These are phyloP conservation scores for Oryzias dopingdopingensis DNA, from an alignment of 2,797 vertebrate species.

Conservation along the genomic window DNA sequence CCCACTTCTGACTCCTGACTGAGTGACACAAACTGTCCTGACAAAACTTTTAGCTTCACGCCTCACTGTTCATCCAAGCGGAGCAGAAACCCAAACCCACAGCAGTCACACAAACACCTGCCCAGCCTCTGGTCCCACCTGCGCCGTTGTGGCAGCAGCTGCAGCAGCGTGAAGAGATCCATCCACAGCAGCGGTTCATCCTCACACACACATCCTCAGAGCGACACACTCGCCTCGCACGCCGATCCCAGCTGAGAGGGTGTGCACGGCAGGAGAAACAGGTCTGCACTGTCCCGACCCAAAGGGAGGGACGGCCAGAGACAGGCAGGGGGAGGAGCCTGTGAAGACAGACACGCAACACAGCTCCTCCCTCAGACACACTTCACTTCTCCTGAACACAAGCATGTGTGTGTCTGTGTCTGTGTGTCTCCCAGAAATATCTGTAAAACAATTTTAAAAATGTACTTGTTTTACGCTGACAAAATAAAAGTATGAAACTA, in stretches of 20 bases:
- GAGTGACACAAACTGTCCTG: background rate
- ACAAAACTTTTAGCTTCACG: slow-evolving; percentile 19
- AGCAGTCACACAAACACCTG: background rate
- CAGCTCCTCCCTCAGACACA: slow-evolving; percentile 15
- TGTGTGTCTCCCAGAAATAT: no score
- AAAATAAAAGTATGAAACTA: no score
- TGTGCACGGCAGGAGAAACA: slow-evolving; percentile 10
- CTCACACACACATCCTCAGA: slow-evolving; percentile 48
- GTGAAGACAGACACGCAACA: slow-evolving; percentile 5
- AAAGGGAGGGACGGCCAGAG: slow-evolving; percentile 11
- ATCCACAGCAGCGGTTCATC: slow-evolving; percentile 65
- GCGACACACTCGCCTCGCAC: slow-evolving; percentile 9
- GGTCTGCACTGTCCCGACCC: slow-evolving; percentile 41
- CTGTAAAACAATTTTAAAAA: no score
- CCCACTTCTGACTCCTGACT: slow-evolving; percentile 6
- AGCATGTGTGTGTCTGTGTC: background rate
- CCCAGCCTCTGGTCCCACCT: slow-evolving; percentile 43
- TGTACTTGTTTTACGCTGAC: no score
- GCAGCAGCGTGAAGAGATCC: slow-evolving; percentile 37
- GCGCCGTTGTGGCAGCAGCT: slow-evolving; percentile 56
- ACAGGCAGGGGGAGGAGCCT: slow-evolving; percentile 23
- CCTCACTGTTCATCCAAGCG: slow-evolving; percentile 28
- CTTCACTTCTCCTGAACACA: slow-evolving; percentile 31
- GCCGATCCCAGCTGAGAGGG: slow-evolving; percentile 3
- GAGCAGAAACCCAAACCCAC: background rate